Evolutionary conservation across 2,797 vertebrate species (phyloP), one percentile per base, ranked within the genome.

Genomic region (Delichon dasypus): DNA sequence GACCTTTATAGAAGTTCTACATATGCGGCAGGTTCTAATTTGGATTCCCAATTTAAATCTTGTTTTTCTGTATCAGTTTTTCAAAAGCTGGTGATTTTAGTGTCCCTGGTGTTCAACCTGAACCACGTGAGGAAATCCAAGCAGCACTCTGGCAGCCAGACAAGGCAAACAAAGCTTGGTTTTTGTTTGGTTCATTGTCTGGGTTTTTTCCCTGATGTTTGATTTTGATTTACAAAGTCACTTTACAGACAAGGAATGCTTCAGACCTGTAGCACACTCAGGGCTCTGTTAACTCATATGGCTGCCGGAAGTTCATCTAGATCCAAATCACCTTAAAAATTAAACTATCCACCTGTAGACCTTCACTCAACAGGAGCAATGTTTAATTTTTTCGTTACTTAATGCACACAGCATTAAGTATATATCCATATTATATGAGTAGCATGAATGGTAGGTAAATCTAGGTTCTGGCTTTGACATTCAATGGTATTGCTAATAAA

Each of bases 361-460:
- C 55, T 82, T 85, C 89, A 77, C 42, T 94, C 75, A 94, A 82
- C 73, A 80, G 80, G 44, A 92, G 51, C 13, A 85, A 9, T 81
- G 27, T 85, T 95, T 94, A 86, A 76, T 85, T 91, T 47, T 88
- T 89, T 89, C 77, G 81, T 96, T 92, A 16, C 22, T 92, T 64
- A 86, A 58, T 53, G 64, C 44, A 67, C 34, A 91, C 54, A 77
- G 26, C 9, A 22, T 65, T 81, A 84, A 88, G 93, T 85, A 38
- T 38, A 38, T 38, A 38, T 12, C 38, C 38, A 38, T 38, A 20
- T 70, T 90, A 71, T 82, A 92, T 34, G 68, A 13, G 71, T 71
- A 93, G 84, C 91, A 75, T 4, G 77, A 93, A 68, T 7, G 2
- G 74, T 36, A 79, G 50, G 97, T 97, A 96, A 98, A 98, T 97